Conservation (phyloP, 2,888 invertebrate genomes). For the Proisotoma minuta region DNA sequence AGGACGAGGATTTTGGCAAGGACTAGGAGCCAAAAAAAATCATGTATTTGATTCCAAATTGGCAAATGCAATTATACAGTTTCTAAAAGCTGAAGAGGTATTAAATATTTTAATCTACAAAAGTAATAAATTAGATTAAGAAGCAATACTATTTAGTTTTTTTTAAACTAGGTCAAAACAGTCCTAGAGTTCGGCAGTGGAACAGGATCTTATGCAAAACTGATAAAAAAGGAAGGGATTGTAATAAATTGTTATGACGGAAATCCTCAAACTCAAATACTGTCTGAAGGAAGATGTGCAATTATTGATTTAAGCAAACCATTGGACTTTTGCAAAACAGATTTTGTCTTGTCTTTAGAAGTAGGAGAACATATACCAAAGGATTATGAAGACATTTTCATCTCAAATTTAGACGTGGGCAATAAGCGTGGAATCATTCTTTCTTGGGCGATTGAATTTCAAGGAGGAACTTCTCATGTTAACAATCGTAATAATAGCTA, state of each 20-base stretch:
- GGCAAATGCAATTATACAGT: slow-evolving; percentile 5
- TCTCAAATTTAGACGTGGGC: slow-evolving; percentile 9
- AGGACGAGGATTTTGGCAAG: slow-evolving; percentile 6
- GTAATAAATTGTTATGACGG: slow-evolving; percentile 22
- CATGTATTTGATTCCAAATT: slow-evolving; percentile 9
- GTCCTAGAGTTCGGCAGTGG: slow-evolving; percentile 21
- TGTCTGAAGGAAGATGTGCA: slow-evolving; percentile 21
- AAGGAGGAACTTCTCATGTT: slow-evolving; percentile 37
- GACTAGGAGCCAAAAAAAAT: neutral
- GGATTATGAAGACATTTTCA: slow-evolving; percentile 16
- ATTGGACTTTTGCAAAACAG: slow-evolving; percentile 10
- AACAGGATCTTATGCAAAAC: slow-evolving; percentile 17
- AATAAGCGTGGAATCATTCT: slow-evolving; percentile 22
- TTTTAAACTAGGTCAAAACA: neutral
- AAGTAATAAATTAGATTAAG: neutral
- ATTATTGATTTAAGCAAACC: slow-evolving; percentile 15
- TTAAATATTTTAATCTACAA: neutral
- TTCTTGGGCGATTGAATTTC: slow-evolving; percentile 38
- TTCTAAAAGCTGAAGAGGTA: slow-evolving; percentile 12
- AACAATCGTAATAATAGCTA: slow-evolving; percentile 31
- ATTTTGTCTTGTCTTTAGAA: slow-evolving; percentile 23
- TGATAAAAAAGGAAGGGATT: neutral
- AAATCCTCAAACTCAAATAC: slow-evolving; percentile 18
- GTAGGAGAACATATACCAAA: slow-evolving; percentile 25
- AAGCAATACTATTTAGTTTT: neutral